Percentiles rank a stretch among this genome's conserved stretches.
phyloP scores from a whole-genome alignment of 1,140 invertebrate genomes.

The Lordiphosa mommai region DNA sequence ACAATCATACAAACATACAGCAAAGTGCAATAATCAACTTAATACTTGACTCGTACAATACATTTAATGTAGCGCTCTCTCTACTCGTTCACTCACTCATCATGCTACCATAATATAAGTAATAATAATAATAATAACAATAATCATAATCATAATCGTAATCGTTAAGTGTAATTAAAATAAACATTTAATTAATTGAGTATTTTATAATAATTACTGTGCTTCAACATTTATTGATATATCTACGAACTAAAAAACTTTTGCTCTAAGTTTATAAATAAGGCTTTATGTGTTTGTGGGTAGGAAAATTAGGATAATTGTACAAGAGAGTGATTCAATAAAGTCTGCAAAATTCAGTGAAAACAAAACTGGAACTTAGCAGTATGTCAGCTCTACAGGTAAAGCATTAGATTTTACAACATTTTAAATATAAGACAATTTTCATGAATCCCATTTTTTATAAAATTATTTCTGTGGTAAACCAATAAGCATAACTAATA shows the following conservation, averaged over 20 bases:
- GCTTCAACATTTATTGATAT: constrained; percentile 34
- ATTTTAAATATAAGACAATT: no score
- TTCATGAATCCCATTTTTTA: no score
- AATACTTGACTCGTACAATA: constrained; percentile 67
- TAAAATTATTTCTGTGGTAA: no score
- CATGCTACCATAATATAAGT: constrained; percentile 13
- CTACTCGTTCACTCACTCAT: constrained; percentile 22
- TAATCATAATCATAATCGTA: constrained; percentile 12
- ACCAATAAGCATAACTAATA: no score
- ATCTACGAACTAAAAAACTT: constrained; percentile 15
- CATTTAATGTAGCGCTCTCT: constrained; percentile 39
- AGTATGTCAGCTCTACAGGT: no score
- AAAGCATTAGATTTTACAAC: no score
- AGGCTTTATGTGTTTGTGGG: constrained; percentile 14
- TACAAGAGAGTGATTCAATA: background rate
- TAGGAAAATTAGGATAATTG: constrained; percentile 16
- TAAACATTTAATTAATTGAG: constrained; percentile 41
- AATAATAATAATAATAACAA: constrained; percentile 18
- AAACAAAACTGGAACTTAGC: no score
- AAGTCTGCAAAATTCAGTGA: no score
- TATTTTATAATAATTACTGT: constrained; percentile 72
- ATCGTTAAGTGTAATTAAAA: constrained; percentile 1
- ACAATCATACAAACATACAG: constrained; percentile 53
- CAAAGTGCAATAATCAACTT: constrained; percentile 54
- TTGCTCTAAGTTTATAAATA: constrained; percentile 22